phyloP scores from a whole-genome alignment of 2,888 invertebrate genomes.

The Nomada fucata region DNA sequence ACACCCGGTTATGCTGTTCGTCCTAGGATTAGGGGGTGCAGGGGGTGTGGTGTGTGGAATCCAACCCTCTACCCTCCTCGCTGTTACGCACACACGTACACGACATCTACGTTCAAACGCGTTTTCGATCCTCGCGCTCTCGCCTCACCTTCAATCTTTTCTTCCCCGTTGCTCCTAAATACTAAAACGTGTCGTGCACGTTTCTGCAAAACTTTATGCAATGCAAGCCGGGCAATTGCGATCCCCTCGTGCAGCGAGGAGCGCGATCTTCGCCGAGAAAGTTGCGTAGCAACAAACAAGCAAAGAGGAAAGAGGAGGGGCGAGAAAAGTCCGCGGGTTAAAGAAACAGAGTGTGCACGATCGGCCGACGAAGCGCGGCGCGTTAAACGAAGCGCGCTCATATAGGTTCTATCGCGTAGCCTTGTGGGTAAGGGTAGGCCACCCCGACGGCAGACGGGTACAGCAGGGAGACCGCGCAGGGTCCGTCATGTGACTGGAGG shows the following conservation, averaged over 20 bases:
- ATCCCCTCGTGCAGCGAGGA: too few species aligned
- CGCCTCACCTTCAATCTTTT: conserved; percentile 29
- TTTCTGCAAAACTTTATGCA: too few species aligned
- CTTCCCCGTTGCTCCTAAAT: background rate
- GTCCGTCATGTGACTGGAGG: conserved; percentile 81
- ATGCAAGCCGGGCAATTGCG: too few species aligned
- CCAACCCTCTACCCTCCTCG: conserved; percentile 37
- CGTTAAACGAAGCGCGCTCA: conserved; percentile 52
- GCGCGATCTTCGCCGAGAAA: background rate
- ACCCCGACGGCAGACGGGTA: conserved; percentile 62
- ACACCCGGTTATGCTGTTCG: conserved; percentile 42
- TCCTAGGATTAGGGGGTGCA: conserved; percentile 37
- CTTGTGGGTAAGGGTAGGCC: conserved; percentile 54
- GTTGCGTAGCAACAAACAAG: background rate
- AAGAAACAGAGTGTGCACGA: background rate
- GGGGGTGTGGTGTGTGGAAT: conserved; percentile 49
- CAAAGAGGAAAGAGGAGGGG: background rate
- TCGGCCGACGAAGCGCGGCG: conserved; percentile 19
- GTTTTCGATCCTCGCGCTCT: conserved; percentile 8
- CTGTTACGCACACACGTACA: conserved; percentile 1
- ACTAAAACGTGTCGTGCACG: background rate
- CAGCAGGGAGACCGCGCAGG: conserved; percentile 66
- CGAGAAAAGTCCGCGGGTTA: too few species aligned
- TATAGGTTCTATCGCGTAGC: conserved; percentile 39
- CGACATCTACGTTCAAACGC: background rate